Percentiles rank a stretch among this genome's conserved stretches.
Evolutionary conservation across 2,113 vertebrate species (phyloP).

Genomic region (Leptocoma aspasia): DNA sequence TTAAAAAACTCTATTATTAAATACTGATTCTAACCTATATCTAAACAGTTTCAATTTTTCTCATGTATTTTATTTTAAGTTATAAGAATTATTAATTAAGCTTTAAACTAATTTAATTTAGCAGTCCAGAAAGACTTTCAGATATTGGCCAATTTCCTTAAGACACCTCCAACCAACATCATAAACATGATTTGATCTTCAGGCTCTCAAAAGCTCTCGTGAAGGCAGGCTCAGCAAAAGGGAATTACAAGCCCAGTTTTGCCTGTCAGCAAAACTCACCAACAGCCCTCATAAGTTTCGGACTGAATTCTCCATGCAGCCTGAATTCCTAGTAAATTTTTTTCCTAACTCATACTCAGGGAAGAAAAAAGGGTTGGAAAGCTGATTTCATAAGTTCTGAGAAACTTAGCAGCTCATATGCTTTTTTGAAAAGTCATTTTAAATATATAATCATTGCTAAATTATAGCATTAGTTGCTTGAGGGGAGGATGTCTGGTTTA

Average conservation of each 20-base stretch:
- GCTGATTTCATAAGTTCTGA: neutral
- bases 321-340: neutral
- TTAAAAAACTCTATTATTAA: neutral
- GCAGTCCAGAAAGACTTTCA: neutral
- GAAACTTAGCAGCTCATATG: neutral
- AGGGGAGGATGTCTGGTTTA: neutral
- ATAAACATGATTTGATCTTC: neutral
- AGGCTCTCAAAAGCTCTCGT: neutral
- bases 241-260: neutral
- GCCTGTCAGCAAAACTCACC: neutral
- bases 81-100: neutral
- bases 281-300: neutral
- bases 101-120: neutral
- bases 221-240: neutral
- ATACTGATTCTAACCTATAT: neutral
- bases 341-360: neutral
- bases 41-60: neutral
- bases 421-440: neutral
- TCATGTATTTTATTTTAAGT: neutral
- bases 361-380: neutral
- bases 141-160: neutral
- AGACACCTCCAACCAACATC: neutral
- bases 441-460: neutral
- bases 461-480: neutral
- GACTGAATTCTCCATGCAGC: neutral